Base-by-base conservation (phyloP, 2,797 vertebrate species). In the Rallus crepitans region DNA sequence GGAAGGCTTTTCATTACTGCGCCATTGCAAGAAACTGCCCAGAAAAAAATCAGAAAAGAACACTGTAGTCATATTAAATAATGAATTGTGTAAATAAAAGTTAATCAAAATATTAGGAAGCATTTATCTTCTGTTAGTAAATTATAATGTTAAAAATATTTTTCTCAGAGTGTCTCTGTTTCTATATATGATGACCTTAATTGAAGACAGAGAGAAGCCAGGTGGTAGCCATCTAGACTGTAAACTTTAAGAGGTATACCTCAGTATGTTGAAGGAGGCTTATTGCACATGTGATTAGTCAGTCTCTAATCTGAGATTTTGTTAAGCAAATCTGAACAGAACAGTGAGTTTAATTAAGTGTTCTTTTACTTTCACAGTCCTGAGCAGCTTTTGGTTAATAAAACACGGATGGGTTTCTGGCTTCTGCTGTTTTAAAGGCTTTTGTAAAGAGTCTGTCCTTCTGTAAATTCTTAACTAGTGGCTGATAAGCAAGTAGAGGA, bases 241-340 rank as follows among this genome's bases (percentile, higher is more conserved):
- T 73, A 57, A 69, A 94, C 37, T 82, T 91, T 85, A 45, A 50
- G 53, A 87, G 12, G 9, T 73, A 48, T 77, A 69, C 39, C 72
- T 92, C 35, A 61, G 21, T 85, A 85, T 59, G 12, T 89, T 75
- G 82, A 70, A 91, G 47, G 53, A 63, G 11, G 11, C 13, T 95
- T 89, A 59, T 53, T 84, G 23, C 23, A 68, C 2, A 1, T 69
- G 9, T 82, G 66, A 75, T 90, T 91, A 89, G 16, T 10, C 59
- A 73, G 8, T 87, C 40, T 95, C 35, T 69, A 84, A 27, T 88
- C 16, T 48, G 60, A 73, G 69, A 89, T 30, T 70, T 84, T 89
- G 55, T 66, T 89, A 50, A 96, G 50, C 61, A 97, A 93, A 94
- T 87, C 50, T 89, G 82, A 95, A 94, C 33, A 55, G n/a, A 94